Evolutionary conservation across 2,888 invertebrate species (phyloP).

Genomic region (Limnephilus auricula): DNA sequence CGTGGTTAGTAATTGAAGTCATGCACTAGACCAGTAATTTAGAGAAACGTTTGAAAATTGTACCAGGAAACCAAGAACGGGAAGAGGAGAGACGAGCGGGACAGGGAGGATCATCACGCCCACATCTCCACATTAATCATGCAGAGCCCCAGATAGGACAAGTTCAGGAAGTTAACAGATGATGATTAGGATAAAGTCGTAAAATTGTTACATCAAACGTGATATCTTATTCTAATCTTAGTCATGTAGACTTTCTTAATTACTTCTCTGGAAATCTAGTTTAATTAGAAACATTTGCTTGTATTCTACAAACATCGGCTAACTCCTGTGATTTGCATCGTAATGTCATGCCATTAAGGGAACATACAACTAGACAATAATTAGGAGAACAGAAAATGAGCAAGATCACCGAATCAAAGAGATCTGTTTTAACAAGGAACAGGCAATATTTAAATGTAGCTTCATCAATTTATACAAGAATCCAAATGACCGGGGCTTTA

Average conservation of each 20-base stretch:
- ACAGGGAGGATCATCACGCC: constrained; percentile 53
- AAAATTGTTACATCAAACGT: constrained; percentile 7
- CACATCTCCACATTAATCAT: constrained; percentile 49
- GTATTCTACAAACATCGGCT: not conserved
- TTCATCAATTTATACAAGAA: not conserved
- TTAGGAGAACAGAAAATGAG: not conserved
- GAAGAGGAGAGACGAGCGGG: constrained; percentile 34
- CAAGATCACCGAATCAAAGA: not conserved
- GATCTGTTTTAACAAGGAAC: not conserved
- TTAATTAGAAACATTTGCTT: not conserved
- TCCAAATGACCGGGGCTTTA: not conserved
- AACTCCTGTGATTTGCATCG: not conserved
- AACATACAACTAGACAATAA: not conserved
- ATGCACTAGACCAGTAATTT: constrained; percentile 56
- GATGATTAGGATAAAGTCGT: constrained; percentile 33
- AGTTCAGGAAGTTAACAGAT: constrained; percentile 38
- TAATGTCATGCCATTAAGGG: not conserved
- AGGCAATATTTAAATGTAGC: not conserved
- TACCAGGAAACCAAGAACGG: constrained; percentile 22
- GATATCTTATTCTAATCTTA: constrained; percentile 19
- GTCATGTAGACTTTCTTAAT: not conserved
- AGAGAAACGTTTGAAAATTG: constrained; percentile 54
- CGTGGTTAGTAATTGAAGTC: constrained; percentile 55
- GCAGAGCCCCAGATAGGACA: constrained; percentile 19
- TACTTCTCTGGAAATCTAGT: not conserved